phyloP scores from a whole-genome alignment of 2,797 vertebrate species.

The Podarcis lilfordi region DNA sequence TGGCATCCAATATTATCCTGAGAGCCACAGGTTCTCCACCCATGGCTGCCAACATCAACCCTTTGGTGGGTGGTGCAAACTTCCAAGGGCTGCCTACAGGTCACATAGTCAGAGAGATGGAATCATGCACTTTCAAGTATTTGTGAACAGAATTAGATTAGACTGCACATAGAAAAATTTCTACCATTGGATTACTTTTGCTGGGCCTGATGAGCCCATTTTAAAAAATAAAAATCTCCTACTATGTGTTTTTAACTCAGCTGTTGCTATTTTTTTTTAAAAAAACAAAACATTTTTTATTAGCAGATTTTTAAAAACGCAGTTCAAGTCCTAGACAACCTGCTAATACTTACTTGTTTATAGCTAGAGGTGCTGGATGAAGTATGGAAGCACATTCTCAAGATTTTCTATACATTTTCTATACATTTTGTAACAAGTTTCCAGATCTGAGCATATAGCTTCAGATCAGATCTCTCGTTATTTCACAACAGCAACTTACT shows the following conservation, averaged over 20 bases:
- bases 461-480: background rate
- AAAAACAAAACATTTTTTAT: background rate
- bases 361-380: background rate
- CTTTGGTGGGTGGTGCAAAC: no score
- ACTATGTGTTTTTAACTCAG: background rate
- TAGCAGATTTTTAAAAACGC: background rate
- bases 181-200: background rate
- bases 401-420: background rate
- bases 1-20: no score
- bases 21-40: no score
- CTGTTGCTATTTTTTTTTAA: background rate
- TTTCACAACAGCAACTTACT: background rate
- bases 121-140: background rate
- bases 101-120: no score
- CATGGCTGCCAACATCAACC: no score
- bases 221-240: background rate
- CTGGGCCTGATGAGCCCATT: background rate
- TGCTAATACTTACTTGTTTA: background rate
- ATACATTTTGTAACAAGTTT: background rate
- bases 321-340: background rate
- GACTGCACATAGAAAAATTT: background rate
- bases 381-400: background rate
- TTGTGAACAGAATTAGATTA: background rate
- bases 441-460: background rate
- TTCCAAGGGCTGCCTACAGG: no score